Percentiles rank a stretch among this genome's conserved stretches.
Evolutionary conservation across 2,797 vertebrate species (phyloP).

Genomic region (Gobionotothen gibberifrons): DNA sequence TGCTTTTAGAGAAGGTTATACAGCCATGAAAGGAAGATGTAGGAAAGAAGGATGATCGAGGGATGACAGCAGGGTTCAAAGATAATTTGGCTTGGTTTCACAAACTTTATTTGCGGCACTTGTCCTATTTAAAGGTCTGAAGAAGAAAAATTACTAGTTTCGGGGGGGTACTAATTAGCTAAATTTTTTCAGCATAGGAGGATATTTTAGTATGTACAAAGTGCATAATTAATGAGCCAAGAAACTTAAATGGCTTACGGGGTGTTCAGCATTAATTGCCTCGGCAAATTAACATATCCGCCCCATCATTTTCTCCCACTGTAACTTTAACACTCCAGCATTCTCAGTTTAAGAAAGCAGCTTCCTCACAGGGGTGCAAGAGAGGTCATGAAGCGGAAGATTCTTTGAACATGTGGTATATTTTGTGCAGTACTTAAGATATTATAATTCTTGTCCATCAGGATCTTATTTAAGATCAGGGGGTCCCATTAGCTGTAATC

Average conservation of each 20-base stretch:
- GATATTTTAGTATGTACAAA: constrained; percentile 85
- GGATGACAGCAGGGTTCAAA: constrained; percentile 66
- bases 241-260: constrained; percentile 84
- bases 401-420: neutral
- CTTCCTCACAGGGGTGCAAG: constrained; percentile 29
- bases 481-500: neutral
- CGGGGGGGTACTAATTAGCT: constrained; percentile 76
- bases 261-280: constrained; percentile 82
- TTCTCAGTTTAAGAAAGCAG: constrained; percentile 19
- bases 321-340: constrained; percentile 54
- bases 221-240: constrained; percentile 85
- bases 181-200: constrained; percentile 75
- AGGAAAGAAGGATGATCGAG: constrained; percentile 54
- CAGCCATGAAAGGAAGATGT: constrained; percentile 49
- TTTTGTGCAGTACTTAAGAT: neutral
- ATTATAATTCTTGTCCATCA: neutral
- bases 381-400: constrained; percentile 42
- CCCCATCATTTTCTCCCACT: constrained; percentile 66
- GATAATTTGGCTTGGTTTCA: constrained; percentile 73
- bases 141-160: constrained; percentile 68
- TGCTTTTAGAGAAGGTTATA: constrained; percentile 71
- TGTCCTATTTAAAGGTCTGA: constrained; percentile 78
- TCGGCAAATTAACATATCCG: constrained; percentile 81
- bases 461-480: neutral
- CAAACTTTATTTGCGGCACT: constrained; percentile 71